Conservation (phyloP, 2,797 vertebrate genomes). For the Lagocephalus sceleratus region DNA sequence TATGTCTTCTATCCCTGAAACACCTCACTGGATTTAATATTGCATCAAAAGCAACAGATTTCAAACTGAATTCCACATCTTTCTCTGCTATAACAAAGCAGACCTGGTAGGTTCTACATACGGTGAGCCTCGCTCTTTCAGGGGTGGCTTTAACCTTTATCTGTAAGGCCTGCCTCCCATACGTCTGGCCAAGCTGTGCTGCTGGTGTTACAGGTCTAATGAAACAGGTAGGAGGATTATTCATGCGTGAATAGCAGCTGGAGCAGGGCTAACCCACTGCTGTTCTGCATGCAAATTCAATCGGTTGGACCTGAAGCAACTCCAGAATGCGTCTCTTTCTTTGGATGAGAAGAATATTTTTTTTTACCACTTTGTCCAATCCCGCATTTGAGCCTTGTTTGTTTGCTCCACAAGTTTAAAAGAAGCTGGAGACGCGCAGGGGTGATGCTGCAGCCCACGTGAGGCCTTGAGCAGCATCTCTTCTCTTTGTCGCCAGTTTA, state of each 20-base stretch:
- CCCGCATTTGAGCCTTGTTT: conserved; percentile 2
- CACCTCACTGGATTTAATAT: conserved; percentile 53
- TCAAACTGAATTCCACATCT: conserved; percentile 49
- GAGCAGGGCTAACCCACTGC: conserved; percentile 32
- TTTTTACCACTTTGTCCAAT: not conserved
- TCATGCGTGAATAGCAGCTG: conserved; percentile 45
- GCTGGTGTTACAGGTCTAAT: conserved; percentile 20
- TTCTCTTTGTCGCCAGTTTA: conserved; percentile 46
- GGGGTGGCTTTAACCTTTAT: conserved; percentile 15
- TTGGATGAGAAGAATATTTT: conserved; percentile 7
- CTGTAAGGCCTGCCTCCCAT: conserved; percentile 13
- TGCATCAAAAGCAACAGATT: conserved; percentile 51
- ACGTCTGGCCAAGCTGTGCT: conserved; percentile 14
- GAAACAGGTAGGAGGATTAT: conserved; percentile 48
- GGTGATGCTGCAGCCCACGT: conserved; percentile 7
- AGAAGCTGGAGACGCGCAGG: not conserved
- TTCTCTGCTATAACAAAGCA: conserved; percentile 24
- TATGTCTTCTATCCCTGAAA: conserved; percentile 40
- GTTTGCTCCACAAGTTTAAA: conserved; percentile 8
- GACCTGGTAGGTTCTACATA: not conserved
- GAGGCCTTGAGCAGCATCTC: conserved; percentile 13
- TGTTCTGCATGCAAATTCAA: conserved; percentile 56
- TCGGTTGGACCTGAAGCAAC: conserved; percentile 26
- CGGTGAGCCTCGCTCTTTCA: not conserved
- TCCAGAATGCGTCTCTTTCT: conserved; percentile 8